Base-by-base conservation (phyloP, 1,140 invertebrate species). In the Orchestia grillus region DNA sequence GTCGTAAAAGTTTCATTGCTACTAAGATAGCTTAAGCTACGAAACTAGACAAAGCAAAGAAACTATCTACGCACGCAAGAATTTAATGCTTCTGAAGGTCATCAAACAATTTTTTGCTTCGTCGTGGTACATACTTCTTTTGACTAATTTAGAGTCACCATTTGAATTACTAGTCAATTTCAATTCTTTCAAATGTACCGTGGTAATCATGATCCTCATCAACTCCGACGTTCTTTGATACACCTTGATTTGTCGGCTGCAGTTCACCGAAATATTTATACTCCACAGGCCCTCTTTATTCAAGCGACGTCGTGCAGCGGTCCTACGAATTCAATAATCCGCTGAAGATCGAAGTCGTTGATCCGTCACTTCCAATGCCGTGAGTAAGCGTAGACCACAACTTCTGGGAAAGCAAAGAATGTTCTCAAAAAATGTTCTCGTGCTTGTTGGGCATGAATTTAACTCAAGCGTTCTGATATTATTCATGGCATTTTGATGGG, bases 311-410 rank as follows among this genome's bases (percentile, higher is more conserved):
- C 41, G 95, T 96, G 90, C 96, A 92, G 42, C 45, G 96, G 0
- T 96, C 96, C 0, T 96, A 97, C 90, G 96, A 97, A 40, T 97
- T 97, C 96, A 97, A 97, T 90, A 97, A 96, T 95, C 96, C 95
- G 0, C 91, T 96, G 36, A 91, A 91, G 40, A 45, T 96, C 36
- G 57, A 90, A 28, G 47, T 96, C 41, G 44, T 91, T 47, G 36
- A 45, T 23, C 36, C 95, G 0, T 43, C 95, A 11, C 42, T 45
- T 95, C 15, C 45, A 95, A 42, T 36, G 40, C 47, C 45, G 95
- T 95, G 57, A 95, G 95, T 57, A 47, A 44, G 42, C 62, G 11
- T 77, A 28, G 36, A 23, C 36, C 11, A 77, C 3, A 36, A 19
- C 11, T 77, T 77, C 28, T 77, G 11, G 11, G 3, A 36, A 36